Conservation (phyloP, 2,113 vertebrate species). For the Calypte anna region DNA sequence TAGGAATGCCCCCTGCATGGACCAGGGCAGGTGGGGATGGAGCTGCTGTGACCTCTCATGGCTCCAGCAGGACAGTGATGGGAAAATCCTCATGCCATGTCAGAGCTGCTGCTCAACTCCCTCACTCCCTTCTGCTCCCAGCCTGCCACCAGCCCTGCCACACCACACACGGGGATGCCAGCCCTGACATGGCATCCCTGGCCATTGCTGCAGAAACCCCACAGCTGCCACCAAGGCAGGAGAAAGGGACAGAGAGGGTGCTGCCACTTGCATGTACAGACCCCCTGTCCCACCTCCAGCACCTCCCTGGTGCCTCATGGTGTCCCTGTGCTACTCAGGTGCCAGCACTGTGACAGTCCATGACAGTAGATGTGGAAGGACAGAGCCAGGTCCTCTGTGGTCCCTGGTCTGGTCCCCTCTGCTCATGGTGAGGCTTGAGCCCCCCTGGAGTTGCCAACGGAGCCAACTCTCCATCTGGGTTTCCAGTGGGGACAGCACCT, state of each 20-base stretch:
- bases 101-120: neutral
- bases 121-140: accelerated
- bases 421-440: accelerated
- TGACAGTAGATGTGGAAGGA: accelerated
- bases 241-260: neutral
- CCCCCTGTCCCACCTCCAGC: neutral
- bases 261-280: neutral
- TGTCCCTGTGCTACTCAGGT: accelerated
- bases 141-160: accelerated
- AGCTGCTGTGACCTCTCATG: neutral
- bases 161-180: accelerated
- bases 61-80: accelerated
- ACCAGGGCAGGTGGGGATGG: neutral
- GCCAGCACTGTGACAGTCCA: accelerated
- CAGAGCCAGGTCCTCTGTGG: accelerated
- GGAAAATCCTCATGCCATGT: accelerated
- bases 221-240: accelerated
- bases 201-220: accelerated
- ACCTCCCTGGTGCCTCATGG: neutral
- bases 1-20: accelerated
- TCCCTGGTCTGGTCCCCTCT: neutral
- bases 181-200: accelerated
- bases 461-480: accelerated
- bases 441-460: accelerated
- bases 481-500: accelerated